Percentiles rank a stretch among this genome's conserved stretches.
Conservation (phyloP, 2,888 invertebrate genomes). For the Himalopsyche anomala region DNA sequence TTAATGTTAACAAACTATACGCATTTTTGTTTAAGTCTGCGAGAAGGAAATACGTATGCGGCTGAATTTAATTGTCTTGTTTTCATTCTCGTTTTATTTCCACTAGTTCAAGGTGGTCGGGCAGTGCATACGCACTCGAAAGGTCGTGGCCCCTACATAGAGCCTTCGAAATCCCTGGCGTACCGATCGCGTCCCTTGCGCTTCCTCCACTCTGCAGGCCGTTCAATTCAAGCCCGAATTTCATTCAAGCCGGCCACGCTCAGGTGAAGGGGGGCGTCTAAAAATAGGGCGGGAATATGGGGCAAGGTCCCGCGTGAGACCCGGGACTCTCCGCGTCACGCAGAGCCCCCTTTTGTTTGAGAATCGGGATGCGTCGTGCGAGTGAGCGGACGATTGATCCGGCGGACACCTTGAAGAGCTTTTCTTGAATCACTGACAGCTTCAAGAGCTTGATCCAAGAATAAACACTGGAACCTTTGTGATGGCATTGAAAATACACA, state of each 20-base stretch:
- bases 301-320: conserved; percentile 48
- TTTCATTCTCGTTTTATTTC: neutral
- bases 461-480: conserved; percentile 7
- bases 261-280: conserved; percentile 2
- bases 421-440: conserved; percentile 1
- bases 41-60: no score
- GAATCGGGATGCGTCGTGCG: conserved; percentile 28
- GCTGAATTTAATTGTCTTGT: no score
- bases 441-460: conserved; percentile 5
- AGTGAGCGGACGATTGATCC: conserved; percentile 21
- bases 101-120: conserved; percentile 14
- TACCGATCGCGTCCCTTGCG: neutral
- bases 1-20: no score
- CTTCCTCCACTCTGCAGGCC: conserved; percentile 12
- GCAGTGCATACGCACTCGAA: conserved; percentile 32
- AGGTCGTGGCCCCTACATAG: conserved; percentile 12
- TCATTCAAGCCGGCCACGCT: conserved; percentile 51
- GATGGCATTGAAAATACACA: neutral
- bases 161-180: neutral
- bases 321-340: conserved; percentile 7
- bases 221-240: conserved; percentile 2
- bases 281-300: conserved; percentile 47
- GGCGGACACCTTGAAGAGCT: neutral
- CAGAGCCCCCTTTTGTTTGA: neutral
- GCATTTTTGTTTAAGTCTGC: no score